Conservation (phyloP, 2,113 vertebrate genomes). For the Sinocyclocheilus rhinocerous region DNA sequence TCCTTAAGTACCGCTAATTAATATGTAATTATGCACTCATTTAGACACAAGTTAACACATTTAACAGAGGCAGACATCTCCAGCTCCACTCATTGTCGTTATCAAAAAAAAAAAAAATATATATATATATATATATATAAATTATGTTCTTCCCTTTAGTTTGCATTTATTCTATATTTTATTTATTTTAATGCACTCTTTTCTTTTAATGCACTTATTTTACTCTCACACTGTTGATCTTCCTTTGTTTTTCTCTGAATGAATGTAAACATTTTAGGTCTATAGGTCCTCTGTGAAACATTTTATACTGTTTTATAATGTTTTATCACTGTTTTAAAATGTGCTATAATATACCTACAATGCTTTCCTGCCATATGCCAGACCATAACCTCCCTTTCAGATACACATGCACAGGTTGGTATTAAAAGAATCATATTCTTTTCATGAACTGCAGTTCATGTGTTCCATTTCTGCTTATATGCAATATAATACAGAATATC, state of each 20-base stretch:
- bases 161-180: not conserved
- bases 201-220: not conserved
- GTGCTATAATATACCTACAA: not conserved
- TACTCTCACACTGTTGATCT: not conserved
- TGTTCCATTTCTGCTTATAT: not conserved
- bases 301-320: not conserved
- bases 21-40: constrained; percentile 71
- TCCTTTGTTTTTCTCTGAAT: not conserved
- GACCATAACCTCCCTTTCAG: not conserved
- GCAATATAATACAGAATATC: not conserved
- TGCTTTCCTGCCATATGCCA: not conserved
- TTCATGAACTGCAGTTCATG: constrained; percentile 2
- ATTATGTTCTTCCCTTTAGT: too few relatives aligned
- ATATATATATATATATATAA: not conserved
- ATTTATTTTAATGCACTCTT: not conserved
- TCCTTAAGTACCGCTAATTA: constrained; percentile 70
- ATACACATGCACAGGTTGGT: not conserved
- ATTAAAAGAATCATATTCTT: not conserved
- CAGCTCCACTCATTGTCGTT: constrained; percentile 61
- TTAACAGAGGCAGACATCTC: constrained; percentile 63
- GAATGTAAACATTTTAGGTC: not conserved
- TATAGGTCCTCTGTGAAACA: not conserved
- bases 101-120: constrained; percentile 55
- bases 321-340: not conserved
- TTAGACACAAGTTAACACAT: constrained; percentile 68